phyloP scores from a whole-genome alignment of 2,888 invertebrate genomes.

The Agrotis puta region DNA sequence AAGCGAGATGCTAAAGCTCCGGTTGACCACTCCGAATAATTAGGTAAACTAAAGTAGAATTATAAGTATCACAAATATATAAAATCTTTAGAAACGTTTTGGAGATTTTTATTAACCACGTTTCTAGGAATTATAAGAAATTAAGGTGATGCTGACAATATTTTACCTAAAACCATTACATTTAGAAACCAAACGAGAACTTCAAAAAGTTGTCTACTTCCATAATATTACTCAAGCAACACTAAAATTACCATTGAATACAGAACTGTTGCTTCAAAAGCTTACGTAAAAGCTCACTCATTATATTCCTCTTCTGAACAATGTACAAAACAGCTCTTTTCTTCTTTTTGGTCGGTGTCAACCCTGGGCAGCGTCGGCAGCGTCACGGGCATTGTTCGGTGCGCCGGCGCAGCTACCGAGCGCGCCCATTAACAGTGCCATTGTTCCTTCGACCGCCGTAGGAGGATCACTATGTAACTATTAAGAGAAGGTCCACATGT shows the following conservation, averaged over 20 bases:
- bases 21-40: too few relatives aligned
- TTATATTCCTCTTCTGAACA: constrained; percentile 34
- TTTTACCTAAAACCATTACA: too few relatives aligned
- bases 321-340: constrained; percentile 28
- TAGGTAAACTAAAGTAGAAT: too few relatives aligned
- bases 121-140: too few relatives aligned
- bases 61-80: too few relatives aligned
- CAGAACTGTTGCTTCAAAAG: constrained; percentile 9
- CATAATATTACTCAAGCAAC: neutral
- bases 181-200: too few relatives aligned
- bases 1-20: too few relatives aligned
- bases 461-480: neutral
- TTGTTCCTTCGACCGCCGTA: constrained; percentile 51
- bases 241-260: constrained; percentile 40
- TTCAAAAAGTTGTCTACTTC: neutral
- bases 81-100: neutral
- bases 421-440: constrained; percentile 56
- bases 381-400: constrained; percentile 48
- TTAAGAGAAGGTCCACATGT: constrained; percentile 39
- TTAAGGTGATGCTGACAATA: neutral
- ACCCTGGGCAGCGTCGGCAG: constrained; percentile 36
- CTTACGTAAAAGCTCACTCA: constrained; percentile 14
- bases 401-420: constrained; percentile 63
- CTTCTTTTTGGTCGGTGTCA: constrained; percentile 30
- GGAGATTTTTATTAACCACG: too few relatives aligned